Evolutionary conservation across 2,797 vertebrate genomes (phyloP).

Genomic region (Discoglossus pictus): DNA sequence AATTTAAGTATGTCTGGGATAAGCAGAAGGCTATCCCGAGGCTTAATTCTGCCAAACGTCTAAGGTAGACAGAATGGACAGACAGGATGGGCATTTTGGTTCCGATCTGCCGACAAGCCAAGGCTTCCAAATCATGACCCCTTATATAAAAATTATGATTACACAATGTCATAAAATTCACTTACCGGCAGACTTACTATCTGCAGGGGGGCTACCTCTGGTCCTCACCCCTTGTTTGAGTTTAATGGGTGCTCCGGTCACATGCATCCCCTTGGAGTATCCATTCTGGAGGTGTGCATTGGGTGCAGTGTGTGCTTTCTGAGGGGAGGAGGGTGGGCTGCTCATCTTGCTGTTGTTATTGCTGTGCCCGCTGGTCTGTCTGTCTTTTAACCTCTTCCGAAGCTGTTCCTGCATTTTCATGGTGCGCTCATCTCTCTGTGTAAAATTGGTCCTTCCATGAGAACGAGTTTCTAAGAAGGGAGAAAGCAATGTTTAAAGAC

Average conservation of each 20-base stretch:
- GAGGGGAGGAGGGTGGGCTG: constrained; percentile 65
- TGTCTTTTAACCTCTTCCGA: constrained; percentile 73
- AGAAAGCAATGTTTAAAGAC: constrained; percentile 19
- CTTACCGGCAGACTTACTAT: constrained; percentile 65
- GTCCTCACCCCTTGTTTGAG: constrained; percentile 67
- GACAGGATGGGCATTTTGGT: too few relatives aligned
- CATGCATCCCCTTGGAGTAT: constrained; percentile 64
- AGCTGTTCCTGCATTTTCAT: constrained; percentile 74
- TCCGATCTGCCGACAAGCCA: too few relatives aligned
- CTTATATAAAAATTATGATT: too few relatives aligned
- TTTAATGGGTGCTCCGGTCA: constrained; percentile 60
- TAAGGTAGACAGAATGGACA: too few relatives aligned
- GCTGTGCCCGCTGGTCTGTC: constrained; percentile 62
- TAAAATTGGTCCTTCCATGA: constrained; percentile 67
- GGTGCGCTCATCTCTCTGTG: constrained; percentile 69
- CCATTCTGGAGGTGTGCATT: constrained; percentile 62
- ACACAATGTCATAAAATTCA: too few relatives aligned
- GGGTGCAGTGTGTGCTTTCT: constrained; percentile 60
- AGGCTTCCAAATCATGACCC: too few relatives aligned
- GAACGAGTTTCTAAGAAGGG: constrained; percentile 63
- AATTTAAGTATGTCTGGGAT: too few relatives aligned
- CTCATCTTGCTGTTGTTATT: constrained; percentile 65
- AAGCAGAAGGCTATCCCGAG: too few relatives aligned
- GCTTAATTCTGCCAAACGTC: too few relatives aligned
- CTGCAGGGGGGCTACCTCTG: constrained; percentile 61